Evolutionary conservation across 2,797 vertebrate genomes (phyloP).

Genomic region (Periophthalmus magnuspinnatus): DNA sequence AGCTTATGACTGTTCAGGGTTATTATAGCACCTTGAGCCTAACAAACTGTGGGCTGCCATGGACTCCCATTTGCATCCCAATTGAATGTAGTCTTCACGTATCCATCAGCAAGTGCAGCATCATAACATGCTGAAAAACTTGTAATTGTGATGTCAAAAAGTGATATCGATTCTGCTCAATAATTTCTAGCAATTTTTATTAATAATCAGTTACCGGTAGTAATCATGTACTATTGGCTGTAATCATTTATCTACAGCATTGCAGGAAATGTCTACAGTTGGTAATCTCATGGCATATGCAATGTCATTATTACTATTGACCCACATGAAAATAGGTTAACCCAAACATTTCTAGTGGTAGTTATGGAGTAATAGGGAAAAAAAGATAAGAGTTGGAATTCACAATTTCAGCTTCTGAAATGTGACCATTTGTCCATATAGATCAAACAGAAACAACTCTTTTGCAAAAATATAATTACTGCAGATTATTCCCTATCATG

Average conservation of each 20-base stretch:
- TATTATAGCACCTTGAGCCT: slow-evolving; percentile 4
- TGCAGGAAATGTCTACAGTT: no score
- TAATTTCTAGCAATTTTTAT: background rate
- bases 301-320: background rate
- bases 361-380: background rate
- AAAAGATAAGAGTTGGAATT: background rate
- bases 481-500: background rate
- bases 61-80: slow-evolving; percentile 10
- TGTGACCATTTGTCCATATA: background rate
- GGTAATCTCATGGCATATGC: no score
- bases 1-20: slow-evolving; percentile 10
- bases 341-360: background rate
- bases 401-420: background rate
- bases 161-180: background rate
- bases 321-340: background rate
- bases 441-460: background rate
- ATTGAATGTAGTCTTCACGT: slow-evolving; percentile 23
- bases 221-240: background rate
- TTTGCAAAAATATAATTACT: background rate
- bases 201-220: background rate
- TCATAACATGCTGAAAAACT: no score
- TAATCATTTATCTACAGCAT: no score
- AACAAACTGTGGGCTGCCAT: slow-evolving; percentile 7
- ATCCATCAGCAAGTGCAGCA: no score
- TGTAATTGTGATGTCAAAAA: no score